These are phyloP conservation scores for Epizoanthus illoricatus DNA, from an alignment of 92 coral and sea anemone species.

Conservation along the genomic window DNA sequence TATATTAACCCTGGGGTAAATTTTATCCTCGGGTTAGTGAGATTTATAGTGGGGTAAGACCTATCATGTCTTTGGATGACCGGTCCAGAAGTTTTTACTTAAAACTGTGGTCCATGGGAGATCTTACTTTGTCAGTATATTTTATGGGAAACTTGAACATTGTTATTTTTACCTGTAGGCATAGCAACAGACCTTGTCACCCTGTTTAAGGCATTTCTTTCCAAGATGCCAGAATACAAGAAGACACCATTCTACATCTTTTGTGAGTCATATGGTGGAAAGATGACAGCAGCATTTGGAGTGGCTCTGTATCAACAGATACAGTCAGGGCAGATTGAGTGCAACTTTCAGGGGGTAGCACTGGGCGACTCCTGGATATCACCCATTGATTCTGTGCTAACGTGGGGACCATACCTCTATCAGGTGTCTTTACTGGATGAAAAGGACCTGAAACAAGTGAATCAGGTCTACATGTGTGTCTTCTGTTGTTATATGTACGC, in stretches of 20 bases:
- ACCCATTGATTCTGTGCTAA: constrained; percentile 84
- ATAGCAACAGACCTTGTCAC: constrained; percentile 87
- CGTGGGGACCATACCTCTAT: constrained; percentile 95
- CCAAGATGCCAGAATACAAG: constrained; percentile 71
- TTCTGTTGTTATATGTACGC: no score
- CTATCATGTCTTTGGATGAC: no score
- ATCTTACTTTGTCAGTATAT: no score
- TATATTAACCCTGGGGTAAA: no score
- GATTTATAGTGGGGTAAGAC: no score
- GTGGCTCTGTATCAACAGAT: constrained; percentile 80
- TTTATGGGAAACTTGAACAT: neutral
- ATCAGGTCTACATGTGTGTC: constrained; percentile 21
- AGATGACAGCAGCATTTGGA: constrained; percentile 96
- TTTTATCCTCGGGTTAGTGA: no score
- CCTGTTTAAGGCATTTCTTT: constrained; percentile 78
- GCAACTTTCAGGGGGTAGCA: constrained; percentile 89
- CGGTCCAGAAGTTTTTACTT: no score
- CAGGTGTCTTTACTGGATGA: constrained; percentile 80
- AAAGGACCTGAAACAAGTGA: constrained; percentile 59
- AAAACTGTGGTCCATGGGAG: no score
- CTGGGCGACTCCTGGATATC: constrained; percentile 99
- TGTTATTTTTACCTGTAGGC: constrained; percentile 43
- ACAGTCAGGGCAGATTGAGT: constrained; percentile 58
- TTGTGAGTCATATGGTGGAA: constrained; percentile 98
- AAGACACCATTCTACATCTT: constrained; percentile 85